Conservation (phyloP, 2,797 vertebrate species). For the Anguilla anguilla region DNA sequence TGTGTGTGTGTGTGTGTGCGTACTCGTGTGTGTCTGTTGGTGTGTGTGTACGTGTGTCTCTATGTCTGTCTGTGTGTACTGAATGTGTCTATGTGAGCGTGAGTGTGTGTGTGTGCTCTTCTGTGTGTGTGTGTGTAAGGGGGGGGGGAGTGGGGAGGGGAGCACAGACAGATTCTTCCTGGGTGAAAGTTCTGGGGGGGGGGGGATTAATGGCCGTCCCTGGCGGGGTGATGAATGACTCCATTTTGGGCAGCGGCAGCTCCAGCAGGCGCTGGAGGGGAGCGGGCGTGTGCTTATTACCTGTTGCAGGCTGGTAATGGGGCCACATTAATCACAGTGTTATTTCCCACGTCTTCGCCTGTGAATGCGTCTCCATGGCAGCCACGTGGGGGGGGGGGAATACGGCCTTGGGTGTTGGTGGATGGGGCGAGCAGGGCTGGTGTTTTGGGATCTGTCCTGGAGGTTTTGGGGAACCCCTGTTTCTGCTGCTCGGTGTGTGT, state of each 20-base stretch:
- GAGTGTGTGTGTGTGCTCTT: neutral
- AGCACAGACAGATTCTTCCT: neutral
- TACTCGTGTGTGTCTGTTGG: too few species aligned
- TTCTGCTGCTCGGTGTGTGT: neutral
- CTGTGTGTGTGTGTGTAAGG: too few species aligned
- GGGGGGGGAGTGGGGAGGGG: too few species aligned
- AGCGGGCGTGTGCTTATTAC: constrained; percentile 75
- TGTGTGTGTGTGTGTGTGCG: neutral
- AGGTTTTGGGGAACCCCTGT: neutral
- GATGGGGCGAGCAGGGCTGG: neutral
- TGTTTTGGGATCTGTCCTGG: neutral
- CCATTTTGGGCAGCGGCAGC: constrained; percentile 66
- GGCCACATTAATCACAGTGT: constrained; percentile 80
- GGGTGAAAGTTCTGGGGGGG: neutral
- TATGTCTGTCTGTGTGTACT: too few species aligned
- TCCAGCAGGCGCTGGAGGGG: constrained; percentile 54
- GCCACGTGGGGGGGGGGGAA: constrained; percentile 46
- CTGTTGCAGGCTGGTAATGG: constrained; percentile 77
- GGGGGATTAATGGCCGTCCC: constrained; percentile 34
- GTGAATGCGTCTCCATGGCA: constrained; percentile 63
- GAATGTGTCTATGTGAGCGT: too few species aligned
- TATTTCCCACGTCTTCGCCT: constrained; percentile 64
- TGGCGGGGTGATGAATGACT: constrained; percentile 77
- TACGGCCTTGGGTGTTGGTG: constrained; percentile 35
- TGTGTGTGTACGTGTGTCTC: neutral